These are phyloP conservation scores for Uropsilus gracilis DNA, from an alignment of 2,113 vertebrate species.

Conservation along the genomic window DNA sequence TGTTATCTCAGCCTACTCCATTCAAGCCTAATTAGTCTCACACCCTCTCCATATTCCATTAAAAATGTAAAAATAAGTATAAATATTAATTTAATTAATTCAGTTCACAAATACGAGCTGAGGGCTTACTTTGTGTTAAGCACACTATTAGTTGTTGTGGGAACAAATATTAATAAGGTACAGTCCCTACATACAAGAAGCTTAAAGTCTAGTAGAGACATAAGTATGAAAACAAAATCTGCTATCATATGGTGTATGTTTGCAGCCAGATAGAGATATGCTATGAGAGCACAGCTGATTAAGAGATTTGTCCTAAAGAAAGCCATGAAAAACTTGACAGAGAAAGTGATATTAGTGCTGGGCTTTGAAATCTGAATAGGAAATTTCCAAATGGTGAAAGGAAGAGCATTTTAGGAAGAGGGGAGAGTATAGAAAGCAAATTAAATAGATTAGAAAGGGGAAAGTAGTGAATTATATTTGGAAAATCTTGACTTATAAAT, in stretches of 20 bases:
- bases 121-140: not conserved
- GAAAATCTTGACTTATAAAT: conserved; percentile 14
- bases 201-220: conserved; percentile 32
- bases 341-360: not conserved
- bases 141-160: not conserved
- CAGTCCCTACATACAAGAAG: not conserved
- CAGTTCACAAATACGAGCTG: not conserved
- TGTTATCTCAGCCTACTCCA: not conserved
- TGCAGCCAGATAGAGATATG: not conserved
- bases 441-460: not conserved
- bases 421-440: not conserved
- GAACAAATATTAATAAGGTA: conserved; percentile 8
- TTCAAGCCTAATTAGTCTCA: conserved; percentile 2
- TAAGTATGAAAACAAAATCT: conserved; percentile 49
- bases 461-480: conserved; percentile 28
- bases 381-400: conserved; percentile 27
- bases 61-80: not conserved
- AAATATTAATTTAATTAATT: not conserved
- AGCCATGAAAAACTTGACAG: not conserved
- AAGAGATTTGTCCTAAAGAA: not conserved
- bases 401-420: not conserved
- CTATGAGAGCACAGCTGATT: not conserved
- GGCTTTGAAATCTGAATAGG: not conserved
- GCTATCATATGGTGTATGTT: not conserved
- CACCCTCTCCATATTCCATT: not conserved